Evolutionary conservation across 2,888 invertebrate species (phyloP).

Genomic region (Physocephala rufipes): DNA sequence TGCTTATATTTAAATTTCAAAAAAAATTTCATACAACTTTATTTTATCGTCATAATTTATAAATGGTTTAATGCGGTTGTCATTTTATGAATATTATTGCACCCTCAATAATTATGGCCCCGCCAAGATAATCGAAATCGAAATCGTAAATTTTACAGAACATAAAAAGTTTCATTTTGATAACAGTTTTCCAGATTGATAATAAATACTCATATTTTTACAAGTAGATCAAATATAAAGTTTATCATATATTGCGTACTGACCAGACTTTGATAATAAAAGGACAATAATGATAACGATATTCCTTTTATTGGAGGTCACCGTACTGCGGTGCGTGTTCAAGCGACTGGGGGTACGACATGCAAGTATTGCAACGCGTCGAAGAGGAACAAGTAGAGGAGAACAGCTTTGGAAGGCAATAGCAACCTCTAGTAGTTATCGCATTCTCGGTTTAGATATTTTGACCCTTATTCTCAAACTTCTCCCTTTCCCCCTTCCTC

Average conservation of each 20-base stretch:
- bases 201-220: no score
- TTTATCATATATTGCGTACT: no score
- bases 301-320: constrained; percentile 67
- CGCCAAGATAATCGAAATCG: no score
- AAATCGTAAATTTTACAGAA: no score
- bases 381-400: not conserved
- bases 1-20: constrained; percentile 20
- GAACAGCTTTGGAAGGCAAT: not conserved
- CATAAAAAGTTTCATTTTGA: no score
- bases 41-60: no score
- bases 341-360: constrained; percentile 73
- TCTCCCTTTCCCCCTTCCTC: constrained; percentile 36
- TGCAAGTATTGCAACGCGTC: constrained; percentile 55
- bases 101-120: no score
- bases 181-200: no score
- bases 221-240: no score
- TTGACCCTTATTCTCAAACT: constrained; percentile 8
- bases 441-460: not conserved
- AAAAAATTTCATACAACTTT: constrained; percentile 45
- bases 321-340: constrained; percentile 69
- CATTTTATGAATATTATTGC: no score
- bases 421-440: not conserved
- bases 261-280: no score
- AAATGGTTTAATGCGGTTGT: no score
- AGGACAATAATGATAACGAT: constrained; percentile 66